These are phyloP conservation scores for Drosophila sp. DNA, from an alignment of 1,140 invertebrate species.

Conservation along the genomic window DNA sequence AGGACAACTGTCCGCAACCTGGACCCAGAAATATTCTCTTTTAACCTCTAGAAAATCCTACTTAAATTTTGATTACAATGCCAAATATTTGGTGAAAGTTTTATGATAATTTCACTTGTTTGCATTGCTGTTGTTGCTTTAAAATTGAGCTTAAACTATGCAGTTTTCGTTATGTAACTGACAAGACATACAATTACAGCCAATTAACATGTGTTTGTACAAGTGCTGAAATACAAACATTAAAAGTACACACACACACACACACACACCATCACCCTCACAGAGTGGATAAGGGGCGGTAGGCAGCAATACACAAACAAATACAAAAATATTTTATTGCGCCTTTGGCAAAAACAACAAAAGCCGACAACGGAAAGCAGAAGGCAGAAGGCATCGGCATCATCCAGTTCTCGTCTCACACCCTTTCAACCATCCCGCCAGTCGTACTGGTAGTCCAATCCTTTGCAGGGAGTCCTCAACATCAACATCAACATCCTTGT, in stretches of 20 bases:
- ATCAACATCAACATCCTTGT: slow-evolving; percentile 52
- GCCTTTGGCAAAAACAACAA: slow-evolving; percentile 53
- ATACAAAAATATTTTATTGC: slow-evolving; percentile 80
- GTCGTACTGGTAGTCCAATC: slow-evolving; percentile 43
- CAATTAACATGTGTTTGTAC: slow-evolving; percentile 83
- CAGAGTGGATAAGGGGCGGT: not conserved
- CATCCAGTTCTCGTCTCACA: slow-evolving; percentile 9
- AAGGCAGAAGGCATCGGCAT: slow-evolving; percentile 33
- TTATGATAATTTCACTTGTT: slow-evolving; percentile 67
- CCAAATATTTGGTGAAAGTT: slow-evolving; percentile 72
- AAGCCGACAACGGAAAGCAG: slow-evolving; percentile 50
- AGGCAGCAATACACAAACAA: slow-evolving; percentile 66
- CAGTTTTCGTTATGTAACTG: slow-evolving; percentile 61
- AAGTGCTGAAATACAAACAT: slow-evolving; percentile 79
- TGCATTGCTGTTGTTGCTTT: slow-evolving; percentile 54
- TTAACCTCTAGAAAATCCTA: too few species aligned
- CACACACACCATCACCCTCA: slow-evolving; percentile 29
- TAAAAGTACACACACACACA: slow-evolving; percentile 40
- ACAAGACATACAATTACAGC: slow-evolving; percentile 78
- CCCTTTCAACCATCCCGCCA: not conserved
- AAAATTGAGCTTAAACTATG: slow-evolving; percentile 65
- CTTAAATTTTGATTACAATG: slow-evolving; percentile 76
- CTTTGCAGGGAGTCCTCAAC: slow-evolving; percentile 58
- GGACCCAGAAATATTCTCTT: slow-evolving; percentile 5
- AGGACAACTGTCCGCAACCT: not conserved